Evolutionary conservation across 2,113 vertebrate genomes (phyloP), one percentile per base, ranked within the genome.

Genomic region (Miniopterus natalensis): DNA sequence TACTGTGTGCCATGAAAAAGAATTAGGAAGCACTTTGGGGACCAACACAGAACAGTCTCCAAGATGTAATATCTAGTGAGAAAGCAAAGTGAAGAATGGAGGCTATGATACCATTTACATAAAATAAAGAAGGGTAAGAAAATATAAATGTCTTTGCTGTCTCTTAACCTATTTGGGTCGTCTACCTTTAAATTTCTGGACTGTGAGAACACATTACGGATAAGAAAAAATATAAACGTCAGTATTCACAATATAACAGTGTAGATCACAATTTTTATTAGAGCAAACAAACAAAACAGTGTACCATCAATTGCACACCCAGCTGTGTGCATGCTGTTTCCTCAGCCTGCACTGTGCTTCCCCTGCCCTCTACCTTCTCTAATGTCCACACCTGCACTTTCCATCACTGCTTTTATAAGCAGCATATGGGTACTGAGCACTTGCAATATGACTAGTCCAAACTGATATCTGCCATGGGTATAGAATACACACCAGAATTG

Each of bases 201-300:
- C 27, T 59, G 12, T 53, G 53, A 55, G 66, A 94, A 31, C 57
- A 49, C 11, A 88, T 70, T 84, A 73, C 29, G 17, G 74, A 81
- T 40, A 53, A 42, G 36, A 78, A 92, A 95, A 96, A 85, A 36
- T 75, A 57, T 36, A 89, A 85, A 85, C 40, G n/a, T 92, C 31
- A 53, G 6, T 77, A 80, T 77, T 84, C 84, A 81, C 79, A 78
- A 88, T 88, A 40, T 85, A 90, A 61, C 74, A n/a, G 59, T 79
- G 25, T 66, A 92, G 83, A 68, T 23, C 11, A 78, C n/a, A 49
- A 61, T 68, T 78, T n/a, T 49, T 77, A 79, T 74, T 78, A 84
- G 49, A 85, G 29, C 47, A 63, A 92, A 80, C 40, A 70, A 47
- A 29, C 27, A 92, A 74, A 63, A 66, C 4, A 36, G 5, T 40